These are phyloP conservation scores for Chiloscyllium punctatum DNA, from an alignment of 2,797 vertebrate genomes.

Conservation along the genomic window DNA sequence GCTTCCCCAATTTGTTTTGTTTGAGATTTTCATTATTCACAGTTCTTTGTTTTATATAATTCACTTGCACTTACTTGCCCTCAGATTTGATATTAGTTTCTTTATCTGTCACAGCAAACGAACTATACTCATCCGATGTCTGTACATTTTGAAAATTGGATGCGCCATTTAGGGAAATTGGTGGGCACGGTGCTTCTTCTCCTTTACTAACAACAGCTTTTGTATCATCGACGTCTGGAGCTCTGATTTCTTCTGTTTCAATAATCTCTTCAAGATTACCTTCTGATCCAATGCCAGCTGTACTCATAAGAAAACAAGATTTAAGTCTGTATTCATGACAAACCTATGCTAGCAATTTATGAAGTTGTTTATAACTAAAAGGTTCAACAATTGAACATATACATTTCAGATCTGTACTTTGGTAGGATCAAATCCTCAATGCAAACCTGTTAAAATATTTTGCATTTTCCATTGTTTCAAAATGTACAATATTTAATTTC, in stretches of 20 bases:
- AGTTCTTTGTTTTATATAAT: neutral
- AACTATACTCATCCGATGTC: constrained; percentile 50
- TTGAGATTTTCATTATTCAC: too few species aligned
- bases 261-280: constrained; percentile 73
- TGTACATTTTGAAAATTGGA: constrained; percentile 51
- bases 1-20: too few species aligned
- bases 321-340: neutral
- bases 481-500: neutral
- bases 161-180: constrained; percentile 53
- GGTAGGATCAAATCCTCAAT: neutral
- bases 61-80: constrained; percentile 75
- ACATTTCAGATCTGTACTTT: neutral
- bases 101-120: constrained; percentile 50
- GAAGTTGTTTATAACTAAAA: neutral
- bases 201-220: constrained; percentile 47
- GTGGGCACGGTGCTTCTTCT: constrained; percentile 52
- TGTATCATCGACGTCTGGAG: constrained; percentile 45
- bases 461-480: neutral
- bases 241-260: constrained; percentile 73
- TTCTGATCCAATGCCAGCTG: constrained; percentile 56
- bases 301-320: constrained; percentile 13
- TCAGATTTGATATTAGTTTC: constrained; percentile 70
- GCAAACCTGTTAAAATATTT: neutral
- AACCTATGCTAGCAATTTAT: neutral
- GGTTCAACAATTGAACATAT: neutral